phyloP scores from a whole-genome alignment of 2,113 vertebrate genomes.

The Hippolais icterina region DNA sequence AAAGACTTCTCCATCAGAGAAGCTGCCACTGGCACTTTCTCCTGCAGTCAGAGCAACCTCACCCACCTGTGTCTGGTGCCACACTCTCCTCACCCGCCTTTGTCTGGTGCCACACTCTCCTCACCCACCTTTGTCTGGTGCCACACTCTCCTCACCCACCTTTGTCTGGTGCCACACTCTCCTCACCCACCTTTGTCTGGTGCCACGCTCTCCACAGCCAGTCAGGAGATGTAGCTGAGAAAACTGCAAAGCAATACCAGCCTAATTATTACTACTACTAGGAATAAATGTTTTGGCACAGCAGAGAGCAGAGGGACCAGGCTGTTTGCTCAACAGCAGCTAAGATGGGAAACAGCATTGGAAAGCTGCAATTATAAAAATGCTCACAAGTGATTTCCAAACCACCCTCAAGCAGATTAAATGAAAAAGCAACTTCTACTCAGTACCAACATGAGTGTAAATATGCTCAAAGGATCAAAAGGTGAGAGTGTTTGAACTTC shows the following conservation, averaged over 20 bases:
- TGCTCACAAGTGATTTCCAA: background rate
- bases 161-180: too few species aligned
- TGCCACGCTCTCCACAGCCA: rapidly evolving
- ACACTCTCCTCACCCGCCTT: background rate
- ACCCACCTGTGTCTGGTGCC: background rate
- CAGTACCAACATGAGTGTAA: background rate
- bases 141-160: background rate
- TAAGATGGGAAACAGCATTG: background rate
- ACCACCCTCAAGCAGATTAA: background rate
- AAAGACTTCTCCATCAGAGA: background rate
- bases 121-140: background rate
- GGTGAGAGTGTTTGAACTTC: background rate
- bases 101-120: background rate
- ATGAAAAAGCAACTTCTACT: constrained; percentile 2
- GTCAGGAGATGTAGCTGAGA: background rate
- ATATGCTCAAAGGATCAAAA: background rate
- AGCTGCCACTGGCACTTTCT: background rate
- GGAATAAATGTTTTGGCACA: background rate
- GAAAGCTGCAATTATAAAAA: background rate
- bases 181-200: background rate
- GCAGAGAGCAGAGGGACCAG: background rate
- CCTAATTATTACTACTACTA: background rate
- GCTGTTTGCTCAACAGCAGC: background rate
- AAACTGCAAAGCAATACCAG: background rate
- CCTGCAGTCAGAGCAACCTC: background rate